phyloP scores from a whole-genome alignment of 2,888 invertebrate species.

The Amphipyra tragopoginis region DNA sequence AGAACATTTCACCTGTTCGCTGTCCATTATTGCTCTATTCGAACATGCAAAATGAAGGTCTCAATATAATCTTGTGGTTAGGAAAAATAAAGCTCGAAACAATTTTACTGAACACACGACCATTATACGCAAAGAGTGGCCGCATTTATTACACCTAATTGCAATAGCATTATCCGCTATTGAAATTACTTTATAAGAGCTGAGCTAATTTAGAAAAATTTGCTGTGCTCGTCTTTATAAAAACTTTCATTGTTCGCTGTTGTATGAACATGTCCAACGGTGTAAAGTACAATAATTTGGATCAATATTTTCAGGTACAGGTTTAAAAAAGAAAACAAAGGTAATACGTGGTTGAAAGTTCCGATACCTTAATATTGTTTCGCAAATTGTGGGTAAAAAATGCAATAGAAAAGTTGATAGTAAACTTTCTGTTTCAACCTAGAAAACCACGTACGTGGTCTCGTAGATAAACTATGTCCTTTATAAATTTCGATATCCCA shows the following conservation, averaged over 20 bases:
- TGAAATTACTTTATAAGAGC: conserved; percentile 51
- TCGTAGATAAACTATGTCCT: no score
- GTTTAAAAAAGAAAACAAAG: no score
- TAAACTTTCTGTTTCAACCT: no score
- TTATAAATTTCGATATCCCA: no score
- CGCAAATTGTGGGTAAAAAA: no score
- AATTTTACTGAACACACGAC: conserved; percentile 63
- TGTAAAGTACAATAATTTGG: no score
- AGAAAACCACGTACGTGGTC: no score
- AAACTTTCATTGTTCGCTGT: neutral
- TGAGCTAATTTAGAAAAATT: neutral
- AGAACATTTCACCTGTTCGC: conserved; percentile 12
- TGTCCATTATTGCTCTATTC: conserved; percentile 7
- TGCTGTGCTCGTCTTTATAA: neutral
- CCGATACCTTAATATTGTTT: no score
- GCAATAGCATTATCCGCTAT: conserved; percentile 79
- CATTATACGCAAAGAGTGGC: conserved; percentile 63
- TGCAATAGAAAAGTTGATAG: no score
- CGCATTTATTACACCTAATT: conserved; percentile 80
- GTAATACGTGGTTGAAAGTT: no score
- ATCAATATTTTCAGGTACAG: no score
- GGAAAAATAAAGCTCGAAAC: conserved; percentile 70
- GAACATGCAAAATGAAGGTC: conserved; percentile 11
- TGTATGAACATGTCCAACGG: no score
- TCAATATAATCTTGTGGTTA: conserved; percentile 58